Conservation (phyloP, 2,888 invertebrate genomes). For the Erebia aethiops region DNA sequence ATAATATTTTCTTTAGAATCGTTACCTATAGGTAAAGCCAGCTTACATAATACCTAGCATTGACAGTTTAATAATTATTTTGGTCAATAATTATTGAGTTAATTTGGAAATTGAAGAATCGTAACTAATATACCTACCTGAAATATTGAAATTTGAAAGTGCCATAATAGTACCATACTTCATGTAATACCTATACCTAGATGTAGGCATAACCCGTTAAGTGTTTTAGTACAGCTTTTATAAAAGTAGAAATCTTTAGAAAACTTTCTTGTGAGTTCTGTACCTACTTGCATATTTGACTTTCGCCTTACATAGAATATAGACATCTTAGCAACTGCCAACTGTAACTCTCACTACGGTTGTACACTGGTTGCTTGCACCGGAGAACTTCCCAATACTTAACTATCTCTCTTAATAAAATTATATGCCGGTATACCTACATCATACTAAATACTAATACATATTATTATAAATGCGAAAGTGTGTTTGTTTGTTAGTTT, state of each 20-base stretch:
- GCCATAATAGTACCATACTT: background rate
- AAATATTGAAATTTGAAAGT: background rate
- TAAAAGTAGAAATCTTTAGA: constrained; percentile 21
- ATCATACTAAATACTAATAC: no score
- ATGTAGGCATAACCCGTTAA: background rate
- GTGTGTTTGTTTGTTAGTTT: no score
- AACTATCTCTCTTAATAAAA: background rate
- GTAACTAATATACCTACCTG: background rate
- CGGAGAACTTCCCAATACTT: no score
- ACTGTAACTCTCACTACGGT: constrained; percentile 17
- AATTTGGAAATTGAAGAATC: background rate
- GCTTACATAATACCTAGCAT: constrained; percentile 4
- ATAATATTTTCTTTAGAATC: background rate
- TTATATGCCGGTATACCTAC: no score
- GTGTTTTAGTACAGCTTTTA: background rate
- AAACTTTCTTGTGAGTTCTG: constrained; percentile 19
- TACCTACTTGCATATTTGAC: constrained; percentile 10
- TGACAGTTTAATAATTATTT: background rate
- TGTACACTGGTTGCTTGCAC: background rate
- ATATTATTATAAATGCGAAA: no score
- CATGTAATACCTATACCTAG: background rate
- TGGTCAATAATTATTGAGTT: background rate
- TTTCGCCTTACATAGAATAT: constrained; percentile 16
- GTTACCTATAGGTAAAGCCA: background rate
- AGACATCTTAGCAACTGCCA: background rate